Base-by-base conservation (phyloP, 2,888 invertebrate species). In the Bellardia pandia region DNA sequence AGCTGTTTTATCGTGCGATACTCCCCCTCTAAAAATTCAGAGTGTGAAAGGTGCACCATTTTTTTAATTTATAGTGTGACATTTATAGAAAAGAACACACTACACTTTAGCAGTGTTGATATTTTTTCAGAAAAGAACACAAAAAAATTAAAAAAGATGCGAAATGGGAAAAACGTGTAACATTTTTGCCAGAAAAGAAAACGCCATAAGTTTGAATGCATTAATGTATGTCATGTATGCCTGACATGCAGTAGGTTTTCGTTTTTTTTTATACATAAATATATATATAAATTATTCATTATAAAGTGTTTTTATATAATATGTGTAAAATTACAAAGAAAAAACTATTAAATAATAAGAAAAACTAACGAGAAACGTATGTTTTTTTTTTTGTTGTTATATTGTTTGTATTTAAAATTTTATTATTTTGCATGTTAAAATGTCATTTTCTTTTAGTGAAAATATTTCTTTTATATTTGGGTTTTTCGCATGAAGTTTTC, bases 211-310 rank as follows among this genome's bases (percentile, higher is more conserved):
- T 23, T 23, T 23, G 23, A 23, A 23, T 75, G 45, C 3, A 3
- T 45, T 2, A 13, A 68, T 75, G 75, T 75, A 53, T 82, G 64
- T 80, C 60, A 53, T 69, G 79, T 60, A 72, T 64, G 74, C 37
- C 23, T 69, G 53, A 62, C 76, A 82, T 76, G 69, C 51, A 51
- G 16, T 76, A 0, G 8, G 51, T 58, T 60, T 60, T 68, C 13
- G 16, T 33, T 58, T 45, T 23, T 58, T 53, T 48, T 42, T 48
- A 23, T 23, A 23, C 23, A 23, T 23, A 23, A 23, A 23, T 23
- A 23, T 23, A 23, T 13, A 23, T 23, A 48, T 66, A 80, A 72
- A 56, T 56, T 81, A 56, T 74, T 66, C 37, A 74, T 74, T 74
- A 23, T 58, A 72, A 53, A 81, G 37, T 74, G 37, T 74, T 56